Evolutionary conservation across 92 coral and sea anemone genomes (phyloP), one percentile per base, ranked within the genome.

Genomic region (Epizoanthus rinbou): DNA sequence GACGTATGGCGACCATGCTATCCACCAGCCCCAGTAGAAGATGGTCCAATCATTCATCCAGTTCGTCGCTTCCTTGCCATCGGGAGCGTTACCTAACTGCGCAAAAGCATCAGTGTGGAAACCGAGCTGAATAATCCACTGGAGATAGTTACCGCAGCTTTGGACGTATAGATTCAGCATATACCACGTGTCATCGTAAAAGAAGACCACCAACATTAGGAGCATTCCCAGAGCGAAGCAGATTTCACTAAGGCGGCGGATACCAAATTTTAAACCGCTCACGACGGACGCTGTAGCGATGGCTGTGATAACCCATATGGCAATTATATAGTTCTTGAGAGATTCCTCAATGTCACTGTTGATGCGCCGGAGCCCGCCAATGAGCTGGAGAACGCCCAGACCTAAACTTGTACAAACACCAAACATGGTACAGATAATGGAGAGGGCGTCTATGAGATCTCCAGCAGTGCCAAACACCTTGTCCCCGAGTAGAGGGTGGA

Each of bases 21-120:
- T 92, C 98, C 98, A 94, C 98, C 98, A 94, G n/a, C 98, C 98
- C 98, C 98, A 94, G 84, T 94, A 94, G 91, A 94, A 94, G 50
- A 94, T 86, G 68, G 98, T 94, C 98, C 98, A 95, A 53, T 80
- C 89, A 37, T 91, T 86, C 98, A 95, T 93, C 98, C 98, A 95
- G 9, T 62, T 82, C 11, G 89, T 21, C 3, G 95, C 92, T 75
- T 95, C 91, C 9, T 85, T 89, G 22, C 86, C 68, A 69, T 95
- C 98, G 6, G 98, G 98, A 17, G 98, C 95, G 79, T 91, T 91
- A 13, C 93, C 87, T 22, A 91, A 91, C 75, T 95, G 98, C 24
- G 95, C 98, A 64, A 92, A 94, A 63, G 98, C 98, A 60, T 90
- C 98, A 14, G 98, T 94, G 84, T 94, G 98, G 86, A 94, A 95